Conservation (phyloP, 2,797 vertebrate genomes). For the Bradypodion pumilum region DNA sequence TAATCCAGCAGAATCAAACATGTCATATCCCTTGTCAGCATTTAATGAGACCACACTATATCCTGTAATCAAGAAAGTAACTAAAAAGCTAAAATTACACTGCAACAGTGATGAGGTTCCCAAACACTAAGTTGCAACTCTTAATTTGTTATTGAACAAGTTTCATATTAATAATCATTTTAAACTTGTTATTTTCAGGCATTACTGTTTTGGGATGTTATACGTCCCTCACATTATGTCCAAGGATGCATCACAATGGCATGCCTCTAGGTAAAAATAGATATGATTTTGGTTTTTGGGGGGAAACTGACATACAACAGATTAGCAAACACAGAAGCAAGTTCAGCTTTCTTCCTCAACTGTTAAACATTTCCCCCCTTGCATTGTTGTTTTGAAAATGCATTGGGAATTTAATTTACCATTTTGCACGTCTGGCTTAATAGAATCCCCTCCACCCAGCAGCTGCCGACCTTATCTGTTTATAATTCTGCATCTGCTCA, state of each 20-base stretch:
- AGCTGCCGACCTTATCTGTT: too few species aligned
- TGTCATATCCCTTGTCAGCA: too few species aligned
- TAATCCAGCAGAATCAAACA: too few species aligned
- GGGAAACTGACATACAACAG: not conserved
- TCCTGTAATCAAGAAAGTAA: too few species aligned
- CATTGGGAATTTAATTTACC: not conserved
- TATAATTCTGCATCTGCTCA: too few species aligned
- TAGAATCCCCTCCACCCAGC: not conserved
- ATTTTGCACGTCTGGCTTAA: not conserved
- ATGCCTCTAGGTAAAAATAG: not conserved
- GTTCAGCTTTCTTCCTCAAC: not conserved
- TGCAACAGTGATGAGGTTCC: too few species aligned
- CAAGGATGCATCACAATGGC: not conserved
- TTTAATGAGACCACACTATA: too few species aligned
- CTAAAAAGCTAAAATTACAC: too few species aligned
- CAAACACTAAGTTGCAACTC: too few species aligned
- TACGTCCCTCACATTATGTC: not conserved
- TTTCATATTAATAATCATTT: not conserved
- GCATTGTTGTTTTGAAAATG: not conserved
- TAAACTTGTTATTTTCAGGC: not conserved
- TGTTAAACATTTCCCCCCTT: not conserved
- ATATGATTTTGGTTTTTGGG: not conserved
- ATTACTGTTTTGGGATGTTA: not conserved
- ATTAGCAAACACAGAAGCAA: not conserved
- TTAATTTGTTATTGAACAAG: too few species aligned